phyloP scores from a whole-genome alignment of 2,797 vertebrate genomes.

The Monodelphis domestica region DNA sequence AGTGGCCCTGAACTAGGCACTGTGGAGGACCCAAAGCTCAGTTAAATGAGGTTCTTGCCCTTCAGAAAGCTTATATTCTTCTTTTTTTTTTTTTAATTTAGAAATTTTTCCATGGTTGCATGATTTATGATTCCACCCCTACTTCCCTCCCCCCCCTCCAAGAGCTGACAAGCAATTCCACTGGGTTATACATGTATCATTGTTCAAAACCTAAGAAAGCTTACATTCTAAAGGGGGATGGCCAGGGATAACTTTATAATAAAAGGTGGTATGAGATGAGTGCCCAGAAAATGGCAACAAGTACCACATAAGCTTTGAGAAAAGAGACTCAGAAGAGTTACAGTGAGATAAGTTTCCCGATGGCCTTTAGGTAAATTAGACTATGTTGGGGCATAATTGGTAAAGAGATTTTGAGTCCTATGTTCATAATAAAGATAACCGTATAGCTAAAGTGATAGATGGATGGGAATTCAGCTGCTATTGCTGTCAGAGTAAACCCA shows the following conservation, averaged over 20 bases:
- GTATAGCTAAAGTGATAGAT: constrained; percentile 46
- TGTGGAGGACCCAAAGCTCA: background rate
- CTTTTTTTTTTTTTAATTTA: no score
- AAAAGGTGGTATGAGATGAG: background rate
- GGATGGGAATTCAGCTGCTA: constrained; percentile 22
- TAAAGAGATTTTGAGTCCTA: background rate
- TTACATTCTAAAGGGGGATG: background rate
- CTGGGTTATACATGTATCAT: no score
- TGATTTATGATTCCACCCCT: no score
- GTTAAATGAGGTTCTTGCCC: background rate
- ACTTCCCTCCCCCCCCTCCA: no score
- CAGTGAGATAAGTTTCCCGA: constrained; percentile 42
- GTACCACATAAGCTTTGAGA: background rate
- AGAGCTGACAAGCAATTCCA: no score
- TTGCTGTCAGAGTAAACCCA: constrained; percentile 24
- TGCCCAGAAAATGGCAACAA: background rate
- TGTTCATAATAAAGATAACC: constrained; percentile 38
- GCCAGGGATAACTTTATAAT: background rate
- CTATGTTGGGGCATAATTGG: constrained; percentile 25
- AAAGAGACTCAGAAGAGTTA: background rate
- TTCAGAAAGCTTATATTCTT: background rate
- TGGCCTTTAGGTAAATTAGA: constrained; percentile 25
- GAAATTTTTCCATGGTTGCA: no score
- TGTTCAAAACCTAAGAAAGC: no score
- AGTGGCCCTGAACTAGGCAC: background rate